These are phyloP conservation scores for Aphaenogaster ashmeadi DNA, from an alignment of 1,140 invertebrate genomes.

Conservation along the genomic window DNA sequence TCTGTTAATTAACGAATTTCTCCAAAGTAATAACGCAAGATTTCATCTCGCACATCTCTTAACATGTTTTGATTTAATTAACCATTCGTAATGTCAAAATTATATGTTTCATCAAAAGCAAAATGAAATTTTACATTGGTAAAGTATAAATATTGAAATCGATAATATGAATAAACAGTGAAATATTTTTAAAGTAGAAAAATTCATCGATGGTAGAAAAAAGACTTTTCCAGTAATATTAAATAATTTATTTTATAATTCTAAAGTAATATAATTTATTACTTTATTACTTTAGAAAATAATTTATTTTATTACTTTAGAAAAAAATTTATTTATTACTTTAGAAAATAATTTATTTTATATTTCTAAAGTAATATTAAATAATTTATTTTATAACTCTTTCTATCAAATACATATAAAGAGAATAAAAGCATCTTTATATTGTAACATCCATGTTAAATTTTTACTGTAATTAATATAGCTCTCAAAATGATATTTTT, in stretches of 20 bases:
- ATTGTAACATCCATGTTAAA: not conserved
- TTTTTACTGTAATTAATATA: not conserved
- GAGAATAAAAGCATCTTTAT: not conserved
- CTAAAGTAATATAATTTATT: too few species aligned
- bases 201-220: not conserved
- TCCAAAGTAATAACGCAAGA: conserved; percentile 14
- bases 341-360: too few species aligned
- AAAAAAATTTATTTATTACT: too few species aligned
- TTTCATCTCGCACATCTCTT: not conserved
- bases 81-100: not conserved
- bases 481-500: not conserved
- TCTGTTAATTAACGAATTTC: conserved; percentile 55
- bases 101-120: not conserved
- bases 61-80: not conserved
- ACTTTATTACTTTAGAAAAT: too few species aligned
- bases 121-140: not conserved
- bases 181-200: not conserved
- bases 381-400: not conserved
- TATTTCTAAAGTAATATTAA: too few species aligned
- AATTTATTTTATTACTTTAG: too few species aligned
- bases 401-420: not conserved
- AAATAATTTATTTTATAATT: too few species aligned
- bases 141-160: not conserved
- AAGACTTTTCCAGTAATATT: not conserved
- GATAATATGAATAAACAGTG: not conserved